Conservation (phyloP, 1,140 invertebrate genomes). For the Tetragnatha versicolor region DNA sequence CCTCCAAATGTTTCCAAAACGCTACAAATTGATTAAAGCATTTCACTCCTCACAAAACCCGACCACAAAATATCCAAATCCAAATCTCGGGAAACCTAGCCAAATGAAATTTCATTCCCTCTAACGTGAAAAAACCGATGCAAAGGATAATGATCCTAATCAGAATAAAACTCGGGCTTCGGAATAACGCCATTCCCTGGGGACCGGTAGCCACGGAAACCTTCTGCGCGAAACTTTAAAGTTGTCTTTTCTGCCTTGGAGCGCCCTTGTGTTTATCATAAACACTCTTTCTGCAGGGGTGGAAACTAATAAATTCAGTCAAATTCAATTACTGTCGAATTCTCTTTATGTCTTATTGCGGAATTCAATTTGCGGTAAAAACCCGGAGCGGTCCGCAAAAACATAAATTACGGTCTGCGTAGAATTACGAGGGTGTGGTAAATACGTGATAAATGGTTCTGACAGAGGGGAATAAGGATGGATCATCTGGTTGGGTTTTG, state of each 20-base stretch:
- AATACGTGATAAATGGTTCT: constrained; percentile 37
- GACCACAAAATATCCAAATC: no score
- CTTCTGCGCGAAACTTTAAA: constrained; percentile 23
- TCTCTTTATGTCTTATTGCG: constrained; percentile 52
- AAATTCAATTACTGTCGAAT: constrained; percentile 55
- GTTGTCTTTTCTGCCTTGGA: background rate
- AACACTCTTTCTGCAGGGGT: background rate
- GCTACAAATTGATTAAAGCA: no score
- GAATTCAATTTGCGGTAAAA: constrained; percentile 53
- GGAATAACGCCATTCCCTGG: background rate
- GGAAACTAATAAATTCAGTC: constrained; percentile 49
- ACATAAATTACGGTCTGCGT: constrained; percentile 34
- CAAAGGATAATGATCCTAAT: constrained; percentile 21
- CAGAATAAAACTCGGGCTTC: constrained; percentile 15
- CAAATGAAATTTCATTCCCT: background rate
- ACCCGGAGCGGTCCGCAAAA: background rate
- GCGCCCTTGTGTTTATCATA: constrained; percentile 24
- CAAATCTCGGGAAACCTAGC: background rate
- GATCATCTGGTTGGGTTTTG: background rate
- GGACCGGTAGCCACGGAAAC: background rate
- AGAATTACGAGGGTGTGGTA: constrained; percentile 35
- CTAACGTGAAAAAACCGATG: background rate
- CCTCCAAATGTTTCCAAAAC: no score
- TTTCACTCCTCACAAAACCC: no score
- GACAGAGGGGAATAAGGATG: constrained; percentile 22